A percentile compares a stretch with the other conserved stretches of the same genome.
phyloP scores from a whole-genome alignment of 2,888 invertebrate genomes.

The Stictocephala bisonia region DNA sequence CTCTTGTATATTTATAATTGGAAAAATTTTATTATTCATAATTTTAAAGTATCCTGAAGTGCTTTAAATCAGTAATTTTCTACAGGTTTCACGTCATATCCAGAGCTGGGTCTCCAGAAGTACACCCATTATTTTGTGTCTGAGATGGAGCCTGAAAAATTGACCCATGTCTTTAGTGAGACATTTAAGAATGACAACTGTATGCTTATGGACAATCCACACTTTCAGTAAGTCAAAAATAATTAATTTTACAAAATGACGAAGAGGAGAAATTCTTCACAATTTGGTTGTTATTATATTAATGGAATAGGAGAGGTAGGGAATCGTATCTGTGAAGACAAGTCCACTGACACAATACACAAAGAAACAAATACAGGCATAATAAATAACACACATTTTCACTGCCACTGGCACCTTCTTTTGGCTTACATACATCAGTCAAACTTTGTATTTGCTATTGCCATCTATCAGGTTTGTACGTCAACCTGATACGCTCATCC shows the following conservation, averaged over 20 bases:
- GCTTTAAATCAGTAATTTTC: not conserved
- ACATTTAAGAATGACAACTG: slow-evolving; percentile 9
- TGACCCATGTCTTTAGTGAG: slow-evolving; percentile 40
- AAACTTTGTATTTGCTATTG: no score
- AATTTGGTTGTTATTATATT: no score
- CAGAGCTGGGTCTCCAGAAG: not conserved
- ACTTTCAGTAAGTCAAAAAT: slow-evolving; percentile 47
- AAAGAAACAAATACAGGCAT: not conserved
- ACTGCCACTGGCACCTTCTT: not conserved
- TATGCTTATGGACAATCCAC: slow-evolving; percentile 27
- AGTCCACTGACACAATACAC: no score
- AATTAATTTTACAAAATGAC: no score
- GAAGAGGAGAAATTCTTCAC: no score
- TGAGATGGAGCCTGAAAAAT: slow-evolving; percentile 6
- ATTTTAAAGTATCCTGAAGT: not conserved
- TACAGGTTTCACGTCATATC: not conserved
- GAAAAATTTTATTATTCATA: not conserved
- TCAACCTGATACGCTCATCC: no score
- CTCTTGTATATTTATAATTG: not conserved
- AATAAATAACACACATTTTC: no score
- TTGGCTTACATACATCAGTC: not conserved
- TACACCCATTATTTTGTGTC: slow-evolving; percentile 38
- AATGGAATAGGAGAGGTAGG: no score
- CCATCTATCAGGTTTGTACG: no score
- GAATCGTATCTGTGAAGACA: not conserved